Percentiles rank a stretch among this genome's conserved stretches.
Evolutionary conservation across 1,140 invertebrate species (phyloP).

Genomic region (Bradynema listronoti): DNA sequence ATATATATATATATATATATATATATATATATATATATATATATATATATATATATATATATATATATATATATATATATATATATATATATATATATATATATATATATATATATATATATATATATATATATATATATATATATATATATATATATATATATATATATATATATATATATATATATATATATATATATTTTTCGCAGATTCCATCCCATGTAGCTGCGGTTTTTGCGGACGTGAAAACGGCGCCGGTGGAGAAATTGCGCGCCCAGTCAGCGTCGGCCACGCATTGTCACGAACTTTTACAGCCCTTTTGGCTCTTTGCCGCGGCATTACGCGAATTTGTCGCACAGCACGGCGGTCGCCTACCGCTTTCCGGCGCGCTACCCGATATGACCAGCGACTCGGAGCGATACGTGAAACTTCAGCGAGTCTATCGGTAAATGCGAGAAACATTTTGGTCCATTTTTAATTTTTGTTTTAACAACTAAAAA

Average conservation of each 20-base stretch:
- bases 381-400: slow-evolving; percentile 91
- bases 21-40: no score
- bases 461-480: no score
- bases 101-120: no score
- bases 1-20: no score
- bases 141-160: no score
- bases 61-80: no score
- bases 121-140: no score
- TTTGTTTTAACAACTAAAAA: no score
- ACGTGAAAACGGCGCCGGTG: slow-evolving; percentile 69
- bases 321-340: slow-evolving; percentile 88
- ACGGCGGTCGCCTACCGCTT: slow-evolving; percentile 77
- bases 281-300: no score
- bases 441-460: slow-evolving; percentile 9
- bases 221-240: slow-evolving; percentile 70
- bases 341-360: slow-evolving; percentile 77
- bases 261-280: slow-evolving; percentile 50
- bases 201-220: slow-evolving; percentile 39
- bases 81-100: no score
- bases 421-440: slow-evolving; percentile 73
- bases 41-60: no score
- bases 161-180: no score
- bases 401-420: slow-evolving; percentile 87
- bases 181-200: slow-evolving; percentile 4
- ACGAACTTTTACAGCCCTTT: slow-evolving; percentile 12